Evolutionary conservation across 1,140 invertebrate genomes (phyloP).

Genomic region (Trachelipus rathkii): DNA sequence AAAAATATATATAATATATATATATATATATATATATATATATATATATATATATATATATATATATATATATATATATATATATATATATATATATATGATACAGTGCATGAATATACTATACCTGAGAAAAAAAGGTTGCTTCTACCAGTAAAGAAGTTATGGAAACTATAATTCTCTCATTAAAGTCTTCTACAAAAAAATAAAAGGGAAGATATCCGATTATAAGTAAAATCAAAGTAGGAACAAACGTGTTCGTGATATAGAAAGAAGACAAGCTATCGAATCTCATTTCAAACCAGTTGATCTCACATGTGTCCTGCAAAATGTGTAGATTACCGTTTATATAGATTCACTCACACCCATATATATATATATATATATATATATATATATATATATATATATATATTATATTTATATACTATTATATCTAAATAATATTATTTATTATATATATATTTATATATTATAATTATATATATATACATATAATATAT

Average conservation of each 20-base stretch:
- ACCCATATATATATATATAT: too few species aligned
- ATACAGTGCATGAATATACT: too few species aligned
- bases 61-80: not conserved
- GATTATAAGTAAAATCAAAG: slow-evolving; percentile 34
- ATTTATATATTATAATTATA: too few species aligned
- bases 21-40: slow-evolving; percentile 9
- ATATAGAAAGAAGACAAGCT: slow-evolving; percentile 27
- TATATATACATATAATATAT: too few species aligned
- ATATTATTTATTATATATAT: too few species aligned
- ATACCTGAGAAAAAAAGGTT: slow-evolving; percentile 37
- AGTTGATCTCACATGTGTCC: too few species aligned
- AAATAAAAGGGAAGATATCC: slow-evolving; percentile 40
- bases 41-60: not conserved
- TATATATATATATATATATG: not conserved
- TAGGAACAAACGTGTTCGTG: slow-evolving; percentile 33
- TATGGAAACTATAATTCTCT: slow-evolving; percentile 39
- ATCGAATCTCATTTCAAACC: too few species aligned
- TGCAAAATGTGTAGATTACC: too few species aligned
- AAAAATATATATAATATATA: not conserved
- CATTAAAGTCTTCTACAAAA: slow-evolving; percentile 34
- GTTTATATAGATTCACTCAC: too few species aligned
- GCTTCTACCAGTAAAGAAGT: slow-evolving; percentile 40
- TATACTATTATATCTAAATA: too few species aligned
- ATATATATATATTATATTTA: too few species aligned
- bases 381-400: too few species aligned